These are phyloP conservation scores for Gymnothorax javanicus DNA, from an alignment of 2,797 vertebrate genomes.

Conservation along the genomic window DNA sequence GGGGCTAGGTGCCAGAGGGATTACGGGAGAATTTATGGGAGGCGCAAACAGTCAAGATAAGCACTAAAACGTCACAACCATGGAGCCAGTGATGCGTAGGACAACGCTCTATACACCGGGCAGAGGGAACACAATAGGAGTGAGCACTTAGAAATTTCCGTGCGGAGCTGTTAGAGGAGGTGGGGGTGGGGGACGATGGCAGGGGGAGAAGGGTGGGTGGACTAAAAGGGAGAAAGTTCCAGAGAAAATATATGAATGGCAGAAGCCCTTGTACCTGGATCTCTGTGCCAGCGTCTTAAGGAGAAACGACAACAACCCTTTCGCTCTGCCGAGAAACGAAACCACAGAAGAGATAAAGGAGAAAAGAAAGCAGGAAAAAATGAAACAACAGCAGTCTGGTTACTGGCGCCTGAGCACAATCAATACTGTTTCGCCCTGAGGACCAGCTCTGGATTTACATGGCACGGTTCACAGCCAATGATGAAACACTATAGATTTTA, in stretches of 20 bases:
- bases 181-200: neutral
- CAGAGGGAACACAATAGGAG: conserved; percentile 7
- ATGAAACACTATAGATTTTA: neutral
- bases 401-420: neutral
- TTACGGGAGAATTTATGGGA: neutral
- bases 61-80: neutral
- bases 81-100: conserved; percentile 25
- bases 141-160: neutral
- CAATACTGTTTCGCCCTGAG: neutral
- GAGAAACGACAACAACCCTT: conserved; percentile 42
- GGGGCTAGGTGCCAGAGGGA: neutral
- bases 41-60: neutral
- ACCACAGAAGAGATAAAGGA: neutral
- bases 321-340: conserved; percentile 30
- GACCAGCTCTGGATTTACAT: neutral
- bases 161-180: too few species aligned
- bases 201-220: neutral
- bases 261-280: conserved; percentile 37
- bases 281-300: conserved; percentile 44
- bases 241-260: neutral
- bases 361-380: neutral
- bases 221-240: neutral
- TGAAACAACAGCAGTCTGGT: conserved; percentile 11
- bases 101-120: neutral
- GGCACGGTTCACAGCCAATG: neutral